Evolutionary conservation across 1,140 invertebrate species (phyloP).

Genomic region (Ctenoplectra terminalis): DNA sequence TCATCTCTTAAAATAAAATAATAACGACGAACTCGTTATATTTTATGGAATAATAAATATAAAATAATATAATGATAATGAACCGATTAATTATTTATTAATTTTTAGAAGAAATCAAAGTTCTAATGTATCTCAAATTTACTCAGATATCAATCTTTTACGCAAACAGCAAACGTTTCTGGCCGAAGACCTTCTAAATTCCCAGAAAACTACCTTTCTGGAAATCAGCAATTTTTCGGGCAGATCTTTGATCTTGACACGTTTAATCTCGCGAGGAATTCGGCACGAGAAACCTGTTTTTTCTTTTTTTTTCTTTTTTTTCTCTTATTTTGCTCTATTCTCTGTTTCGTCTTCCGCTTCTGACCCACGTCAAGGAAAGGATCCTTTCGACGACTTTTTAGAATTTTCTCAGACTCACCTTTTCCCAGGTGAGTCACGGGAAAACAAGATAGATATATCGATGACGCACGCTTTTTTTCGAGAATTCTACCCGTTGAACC

Average conservation of each 20-base stretch:
- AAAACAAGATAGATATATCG: neutral
- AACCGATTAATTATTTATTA: no score
- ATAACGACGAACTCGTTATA: no score
- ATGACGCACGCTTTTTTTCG: neutral
- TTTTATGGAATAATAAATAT: no score
- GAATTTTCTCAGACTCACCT: neutral
- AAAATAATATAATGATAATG: no score
- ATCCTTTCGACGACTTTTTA: neutral
- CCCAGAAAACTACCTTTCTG: neutral
- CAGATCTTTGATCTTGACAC: slow-evolving; percentile 8
- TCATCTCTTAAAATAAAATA: no score
- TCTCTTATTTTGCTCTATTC: no score
- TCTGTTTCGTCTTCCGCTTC: slow-evolving; percentile 17
- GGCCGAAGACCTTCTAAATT: neutral
- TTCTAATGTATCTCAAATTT: no score
- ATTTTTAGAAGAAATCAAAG: no score
- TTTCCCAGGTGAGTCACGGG: neutral
- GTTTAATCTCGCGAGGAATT: slow-evolving; percentile 42
- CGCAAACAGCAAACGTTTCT: neutral
- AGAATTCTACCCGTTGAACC: no score
- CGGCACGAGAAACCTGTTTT: slow-evolving; percentile 18
- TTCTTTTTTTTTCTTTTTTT: no score
- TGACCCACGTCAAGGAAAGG: neutral
- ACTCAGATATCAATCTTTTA: neutral
- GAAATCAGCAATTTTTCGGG: neutral